Evolutionary conservation across 2,113 vertebrate species (phyloP), one percentile per base, ranked within the genome.

Genomic region (Chloebia gouldiae): DNA sequence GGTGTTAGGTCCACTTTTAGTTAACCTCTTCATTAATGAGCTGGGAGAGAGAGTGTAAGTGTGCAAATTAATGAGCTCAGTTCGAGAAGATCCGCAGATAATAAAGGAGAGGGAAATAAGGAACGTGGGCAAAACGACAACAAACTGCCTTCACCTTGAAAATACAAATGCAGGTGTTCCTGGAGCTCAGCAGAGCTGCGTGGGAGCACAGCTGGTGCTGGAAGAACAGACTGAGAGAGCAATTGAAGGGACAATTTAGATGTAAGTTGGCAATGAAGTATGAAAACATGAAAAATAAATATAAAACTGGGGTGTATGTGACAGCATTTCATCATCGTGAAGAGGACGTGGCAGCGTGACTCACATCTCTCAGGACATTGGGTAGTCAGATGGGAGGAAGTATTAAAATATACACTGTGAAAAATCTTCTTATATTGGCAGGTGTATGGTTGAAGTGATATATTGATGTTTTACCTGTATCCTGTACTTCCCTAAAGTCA

Each of bases 11-110:
- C 86, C 6, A 2, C 56, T 88, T 86, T 96, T 94, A 88, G 91
- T 96, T 95, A 96, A 95, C 92, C 90, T 95, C 86, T 95, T 90
- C 92, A 91, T 93, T 96, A 97, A 93, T 92, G 90, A 94, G 68
- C 86, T 92, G 86, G 72, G 86, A 95, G 68, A 86, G 14, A 44
- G 37, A 92, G n/a, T 84, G 18, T 76, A 78, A 95, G 69, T 3
- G 81, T 81, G 83, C 44, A 86, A 96, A 83, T 94, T 88, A 90
- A 95, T 96, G 86, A 92, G 86, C 88, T 94, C 25, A 0, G 27
- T 56, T 90, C 1, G 51, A 86, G 75, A 33, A 89, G 81, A 81
- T 81, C 17, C 75, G 25, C 49, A 47, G 80, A 64, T 93, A 68
- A 82, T 72, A 72, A 77, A 72, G 49, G 42, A 44, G 22, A 56